phyloP scores from a whole-genome alignment of 64 coral and sea anemone species.

The Stichodactyla helianthus region DNA sequence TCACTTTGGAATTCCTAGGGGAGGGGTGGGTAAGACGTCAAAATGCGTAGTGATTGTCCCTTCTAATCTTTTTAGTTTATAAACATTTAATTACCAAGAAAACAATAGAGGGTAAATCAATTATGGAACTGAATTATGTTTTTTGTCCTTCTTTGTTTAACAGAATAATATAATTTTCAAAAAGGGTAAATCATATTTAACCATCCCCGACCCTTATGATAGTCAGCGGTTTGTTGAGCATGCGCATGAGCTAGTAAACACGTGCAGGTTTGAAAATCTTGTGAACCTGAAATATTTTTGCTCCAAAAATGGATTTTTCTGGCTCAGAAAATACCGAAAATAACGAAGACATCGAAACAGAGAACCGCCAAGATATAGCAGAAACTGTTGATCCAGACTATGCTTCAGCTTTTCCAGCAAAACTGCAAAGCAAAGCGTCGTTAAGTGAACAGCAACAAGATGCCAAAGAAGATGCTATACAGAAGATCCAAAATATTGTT shows the following conservation, averaged over 20 bases:
- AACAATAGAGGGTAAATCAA: background rate
- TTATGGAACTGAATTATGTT: background rate
- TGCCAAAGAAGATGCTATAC: conserved; percentile 66
- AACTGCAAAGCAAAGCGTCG: conserved; percentile 30
- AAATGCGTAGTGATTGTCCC: background rate
- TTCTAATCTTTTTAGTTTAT: background rate
- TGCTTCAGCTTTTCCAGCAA: conserved; percentile 30
- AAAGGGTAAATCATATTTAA: no score
- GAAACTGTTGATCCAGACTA: conserved; percentile 89
- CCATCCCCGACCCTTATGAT: background rate
- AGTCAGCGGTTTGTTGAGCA: conserved; percentile 24
- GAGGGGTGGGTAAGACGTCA: background rate
- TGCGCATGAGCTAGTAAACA: conserved; percentile 19
- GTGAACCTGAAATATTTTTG: background rate
- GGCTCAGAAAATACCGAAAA: background rate
- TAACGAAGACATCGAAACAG: background rate
- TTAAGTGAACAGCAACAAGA: conserved; percentile 78
- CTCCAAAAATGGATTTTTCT: conserved; percentile 4
- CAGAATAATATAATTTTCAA: background rate
- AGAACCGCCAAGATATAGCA: background rate
- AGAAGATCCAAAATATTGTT: conserved; percentile 79
- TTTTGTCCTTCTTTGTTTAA: background rate
- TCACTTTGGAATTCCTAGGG: background rate
- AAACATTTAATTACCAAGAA: background rate
- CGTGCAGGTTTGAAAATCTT: conserved; percentile 18